Conservation (phyloP, 2,888 invertebrate species). For the Melanargia galathea region DNA sequence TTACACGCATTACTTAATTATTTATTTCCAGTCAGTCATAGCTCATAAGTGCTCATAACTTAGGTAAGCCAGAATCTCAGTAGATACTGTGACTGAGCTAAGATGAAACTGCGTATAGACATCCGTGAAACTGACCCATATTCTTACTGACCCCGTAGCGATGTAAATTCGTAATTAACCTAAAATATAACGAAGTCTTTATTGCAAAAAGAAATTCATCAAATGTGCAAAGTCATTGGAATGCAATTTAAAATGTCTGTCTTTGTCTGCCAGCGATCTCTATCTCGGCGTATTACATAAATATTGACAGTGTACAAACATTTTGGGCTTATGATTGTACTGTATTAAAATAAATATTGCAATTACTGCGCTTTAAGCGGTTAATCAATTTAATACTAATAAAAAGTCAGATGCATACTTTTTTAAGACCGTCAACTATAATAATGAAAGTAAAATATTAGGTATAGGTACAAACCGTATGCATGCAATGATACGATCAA, state of each 20-base stretch:
- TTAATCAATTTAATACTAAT: slow-evolving; percentile 28
- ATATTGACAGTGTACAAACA: slow-evolving; percentile 47
- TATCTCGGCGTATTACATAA: slow-evolving; percentile 65
- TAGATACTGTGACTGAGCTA: not conserved
- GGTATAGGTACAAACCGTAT: not conserved
- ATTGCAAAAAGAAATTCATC: slow-evolving; percentile 63
- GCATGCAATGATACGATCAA: slow-evolving; percentile 3
- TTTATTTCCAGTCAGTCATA: too few species aligned
- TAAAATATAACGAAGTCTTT: slow-evolving; percentile 54
- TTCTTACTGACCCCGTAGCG: not conserved
- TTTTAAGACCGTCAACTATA: not conserved
- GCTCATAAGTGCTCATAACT: not conserved
- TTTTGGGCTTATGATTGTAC: slow-evolving; percentile 38
- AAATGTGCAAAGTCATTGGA: slow-evolving; percentile 62
- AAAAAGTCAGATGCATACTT: slow-evolving; percentile 14
- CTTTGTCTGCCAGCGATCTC: slow-evolving; percentile 56
- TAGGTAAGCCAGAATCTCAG: not conserved
- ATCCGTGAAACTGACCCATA: slow-evolving; percentile 13
- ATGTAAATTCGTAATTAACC: slow-evolving; percentile 52
- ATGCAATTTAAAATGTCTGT: slow-evolving; percentile 70
- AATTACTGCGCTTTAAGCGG: slow-evolving; percentile 27
- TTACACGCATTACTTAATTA: not conserved
- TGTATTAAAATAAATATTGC: slow-evolving; percentile 32
- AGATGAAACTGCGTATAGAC: not conserved
- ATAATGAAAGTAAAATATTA: slow-evolving; percentile 5